Evolutionary conservation across 2,888 invertebrate genomes (phyloP).

Genomic region (Saturnia pavonia): DNA sequence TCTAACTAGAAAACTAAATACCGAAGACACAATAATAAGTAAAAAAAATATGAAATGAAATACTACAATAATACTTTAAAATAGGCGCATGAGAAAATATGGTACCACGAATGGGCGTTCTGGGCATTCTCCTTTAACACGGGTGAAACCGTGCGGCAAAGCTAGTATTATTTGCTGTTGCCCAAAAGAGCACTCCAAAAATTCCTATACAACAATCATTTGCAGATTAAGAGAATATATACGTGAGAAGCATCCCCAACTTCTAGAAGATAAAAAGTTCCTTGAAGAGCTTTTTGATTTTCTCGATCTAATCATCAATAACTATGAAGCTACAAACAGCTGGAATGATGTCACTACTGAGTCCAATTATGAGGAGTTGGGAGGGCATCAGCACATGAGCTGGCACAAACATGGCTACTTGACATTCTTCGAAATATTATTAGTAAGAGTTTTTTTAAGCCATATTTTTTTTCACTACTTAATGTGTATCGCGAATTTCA

Average conservation of each 20-base stretch:
- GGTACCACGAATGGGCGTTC: no score
- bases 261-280: conserved; percentile 45
- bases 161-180: neutral
- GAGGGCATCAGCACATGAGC: conserved; percentile 50
- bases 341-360: conserved; percentile 57
- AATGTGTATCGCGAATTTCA: no score
- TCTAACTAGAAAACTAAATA: no score
- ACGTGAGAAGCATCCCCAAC: conserved; percentile 35
- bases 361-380: conserved; percentile 43
- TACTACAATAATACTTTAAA: no score
- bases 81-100: no score
- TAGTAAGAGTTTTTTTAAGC: conserved; percentile 34
- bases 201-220: conserved; percentile 15
- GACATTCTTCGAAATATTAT: conserved; percentile 54
- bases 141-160: neutral
- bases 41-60: no score
- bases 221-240: conserved; percentile 49
- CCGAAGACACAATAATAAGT: no score
- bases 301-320: conserved; percentile 45
- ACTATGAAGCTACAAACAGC: conserved; percentile 50
- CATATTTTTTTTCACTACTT: no score
- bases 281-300: conserved; percentile 45
- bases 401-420: conserved; percentile 56
- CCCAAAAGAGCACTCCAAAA: neutral
- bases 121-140: no score